phyloP scores from a whole-genome alignment of 1,140 invertebrate species.

The Agraylea sexmaculata region DNA sequence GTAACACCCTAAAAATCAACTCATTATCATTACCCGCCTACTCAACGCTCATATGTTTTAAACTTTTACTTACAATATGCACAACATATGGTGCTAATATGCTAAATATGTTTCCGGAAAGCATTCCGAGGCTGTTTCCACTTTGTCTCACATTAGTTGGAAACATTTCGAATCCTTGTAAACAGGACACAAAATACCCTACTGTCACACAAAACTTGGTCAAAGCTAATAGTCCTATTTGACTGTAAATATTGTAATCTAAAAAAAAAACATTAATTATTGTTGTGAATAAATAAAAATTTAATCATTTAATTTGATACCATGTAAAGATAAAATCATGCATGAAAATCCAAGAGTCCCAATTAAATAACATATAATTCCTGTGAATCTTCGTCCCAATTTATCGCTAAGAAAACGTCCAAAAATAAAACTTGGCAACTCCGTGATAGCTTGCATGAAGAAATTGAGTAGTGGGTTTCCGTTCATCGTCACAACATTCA shows the following conservation, averaged over 20 bases:
- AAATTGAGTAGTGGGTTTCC: constrained; percentile 56
- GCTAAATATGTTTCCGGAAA: constrained; percentile 43
- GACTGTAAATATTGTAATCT: constrained; percentile 30
- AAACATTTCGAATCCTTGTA: constrained; percentile 54
- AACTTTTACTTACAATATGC: constrained; percentile 47
- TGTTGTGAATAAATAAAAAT: too few relatives aligned
- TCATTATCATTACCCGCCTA: constrained; percentile 1
- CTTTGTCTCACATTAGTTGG: constrained; percentile 55
- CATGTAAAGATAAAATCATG: constrained; percentile 13
- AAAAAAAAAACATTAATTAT: constrained; percentile 17
- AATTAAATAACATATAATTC: constrained; percentile 11
- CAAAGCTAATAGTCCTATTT: constrained; percentile 39
- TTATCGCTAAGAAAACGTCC: constrained; percentile 23
- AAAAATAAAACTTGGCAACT: constrained; percentile 33
- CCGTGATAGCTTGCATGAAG: constrained; percentile 43
- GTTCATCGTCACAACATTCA: constrained; percentile 45
- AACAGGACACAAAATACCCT: constrained; percentile 50
- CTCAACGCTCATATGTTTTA: background rate
- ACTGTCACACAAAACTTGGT: constrained; percentile 50
- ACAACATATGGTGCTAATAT: constrained; percentile 61
- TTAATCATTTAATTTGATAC: constrained; percentile 12
- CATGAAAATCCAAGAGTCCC: constrained; percentile 5
- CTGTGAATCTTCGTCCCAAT: constrained; percentile 14
- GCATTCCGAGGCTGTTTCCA: constrained; percentile 48
- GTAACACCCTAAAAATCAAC: constrained; percentile 21